These are phyloP conservation scores for Blastomussa wellsi DNA, from an alignment of 92 coral and sea anemone genomes.

Conservation along the genomic window DNA sequence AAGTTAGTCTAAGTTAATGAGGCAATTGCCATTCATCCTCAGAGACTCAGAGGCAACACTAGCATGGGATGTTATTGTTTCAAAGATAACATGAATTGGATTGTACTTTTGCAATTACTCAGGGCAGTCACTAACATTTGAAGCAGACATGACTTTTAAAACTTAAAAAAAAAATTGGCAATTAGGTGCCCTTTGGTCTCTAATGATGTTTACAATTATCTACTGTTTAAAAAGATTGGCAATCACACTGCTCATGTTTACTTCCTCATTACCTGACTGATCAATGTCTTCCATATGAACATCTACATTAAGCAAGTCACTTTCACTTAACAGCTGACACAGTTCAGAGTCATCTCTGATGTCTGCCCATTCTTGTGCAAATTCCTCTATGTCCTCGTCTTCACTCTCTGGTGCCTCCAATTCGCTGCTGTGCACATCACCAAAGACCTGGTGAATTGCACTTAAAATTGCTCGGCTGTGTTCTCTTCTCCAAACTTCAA, in stretches of 20 bases:
- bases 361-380: slow-evolving; percentile 52
- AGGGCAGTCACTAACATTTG: slow-evolving; percentile 34
- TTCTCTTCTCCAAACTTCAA: slow-evolving; percentile 56
- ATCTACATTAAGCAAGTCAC: slow-evolving; percentile 44
- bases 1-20: slow-evolving; percentile 22
- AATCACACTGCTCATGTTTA: slow-evolving; percentile 30
- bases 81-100: slow-evolving; percentile 34
- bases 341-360: slow-evolving; percentile 53
- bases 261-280: slow-evolving; percentile 41
- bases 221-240: slow-evolving; percentile 2
- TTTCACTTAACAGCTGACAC: slow-evolving; percentile 30
- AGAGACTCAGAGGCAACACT: slow-evolving; percentile 38
- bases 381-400: slow-evolving; percentile 28
- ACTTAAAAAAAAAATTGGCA: slow-evolving; percentile 10
- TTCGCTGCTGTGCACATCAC: slow-evolving; percentile 23
- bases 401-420: slow-evolving; percentile 22
- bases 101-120: slow-evolving; percentile 35
- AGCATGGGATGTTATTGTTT: slow-evolving; percentile 17
- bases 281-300: slow-evolving; percentile 45
- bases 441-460: slow-evolving; percentile 35
- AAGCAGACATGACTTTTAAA: slow-evolving; percentile 24
- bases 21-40: slow-evolving; percentile 36
- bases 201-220: neutral
- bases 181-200: slow-evolving; percentile 29
- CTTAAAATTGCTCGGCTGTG: slow-evolving; percentile 29